Conservation (phyloP, 2,888 invertebrate species). For the Mongoloraphidia duomilia region DNA sequence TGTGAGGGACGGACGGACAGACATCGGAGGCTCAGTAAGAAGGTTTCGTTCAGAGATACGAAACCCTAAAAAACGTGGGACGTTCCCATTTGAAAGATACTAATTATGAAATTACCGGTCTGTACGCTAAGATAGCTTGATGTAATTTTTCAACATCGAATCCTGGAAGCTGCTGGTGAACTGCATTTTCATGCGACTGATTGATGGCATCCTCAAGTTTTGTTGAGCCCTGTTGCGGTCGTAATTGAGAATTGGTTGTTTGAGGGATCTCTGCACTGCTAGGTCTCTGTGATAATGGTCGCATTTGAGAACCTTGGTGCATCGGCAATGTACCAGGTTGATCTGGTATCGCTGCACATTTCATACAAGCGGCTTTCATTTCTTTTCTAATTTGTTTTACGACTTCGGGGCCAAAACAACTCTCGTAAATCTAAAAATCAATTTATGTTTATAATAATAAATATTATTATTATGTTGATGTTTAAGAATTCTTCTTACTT, state of each 20-base stretch:
- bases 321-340: slow-evolving; percentile 6
- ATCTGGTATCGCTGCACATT: slow-evolving; percentile 43
- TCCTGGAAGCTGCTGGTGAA: slow-evolving; percentile 20
- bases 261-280: too few species aligned
- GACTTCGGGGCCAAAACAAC: slow-evolving; percentile 52
- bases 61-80: too few species aligned
- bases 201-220: neutral
- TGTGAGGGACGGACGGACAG: too few species aligned
- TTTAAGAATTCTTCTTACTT: slow-evolving; percentile 30
- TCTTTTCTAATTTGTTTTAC: slow-evolving; percentile 51
- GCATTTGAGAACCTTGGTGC: neutral
- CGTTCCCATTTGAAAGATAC: too few species aligned
- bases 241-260: too few species aligned
- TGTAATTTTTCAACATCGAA: slow-evolving; percentile 35
- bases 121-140: slow-evolving; percentile 39
- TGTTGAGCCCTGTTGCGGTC: too few species aligned
- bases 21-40: too few species aligned
- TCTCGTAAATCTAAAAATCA: slow-evolving; percentile 46
- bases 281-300: too few species aligned
- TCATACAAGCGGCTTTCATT: slow-evolving; percentile 49
- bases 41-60: too few species aligned
- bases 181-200: slow-evolving; percentile 17
- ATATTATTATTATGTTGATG: neutral
- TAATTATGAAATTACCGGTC: slow-evolving; percentile 31
- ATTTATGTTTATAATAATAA: neutral